A percentile compares a stretch with the other conserved stretches of the same genome.
These are phyloP conservation scores for Scaptomyza polygonia DNA, from an alignment of 2,888 invertebrate genomes.

Conservation along the genomic window DNA sequence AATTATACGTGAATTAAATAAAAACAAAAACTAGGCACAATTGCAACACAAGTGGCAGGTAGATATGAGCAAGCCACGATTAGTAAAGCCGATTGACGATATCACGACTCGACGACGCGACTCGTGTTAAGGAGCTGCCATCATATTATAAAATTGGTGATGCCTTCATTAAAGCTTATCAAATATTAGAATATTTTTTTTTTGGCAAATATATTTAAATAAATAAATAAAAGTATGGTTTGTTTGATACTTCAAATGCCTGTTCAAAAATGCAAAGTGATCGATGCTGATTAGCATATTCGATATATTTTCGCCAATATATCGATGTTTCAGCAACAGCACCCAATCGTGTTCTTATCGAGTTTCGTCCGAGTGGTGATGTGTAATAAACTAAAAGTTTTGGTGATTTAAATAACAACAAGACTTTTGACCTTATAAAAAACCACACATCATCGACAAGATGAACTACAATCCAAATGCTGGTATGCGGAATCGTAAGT, in stretches of 20 bases:
- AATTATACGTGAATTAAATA: constrained; percentile 60
- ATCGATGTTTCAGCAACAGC: constrained; percentile 25
- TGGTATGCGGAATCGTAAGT: constrained; percentile 84
- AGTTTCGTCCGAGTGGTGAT: constrained; percentile 56
- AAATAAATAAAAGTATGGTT: too few relatives aligned
- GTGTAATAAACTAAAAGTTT: constrained; percentile 64
- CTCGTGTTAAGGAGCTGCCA: constrained; percentile 15
- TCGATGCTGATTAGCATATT: background rate
- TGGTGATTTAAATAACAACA: constrained; percentile 41
- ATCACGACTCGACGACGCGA: constrained; percentile 8
- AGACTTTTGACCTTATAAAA: constrained; percentile 1
- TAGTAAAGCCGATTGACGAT: constrained; percentile 28
- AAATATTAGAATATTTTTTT: background rate
- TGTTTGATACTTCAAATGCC: background rate
- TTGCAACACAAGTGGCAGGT: constrained; percentile 41
- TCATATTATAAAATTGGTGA: background rate
- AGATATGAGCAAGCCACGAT: constrained; percentile 65
- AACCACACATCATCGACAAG: constrained; percentile 14
- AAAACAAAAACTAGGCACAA: constrained; percentile 63
- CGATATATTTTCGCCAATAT: constrained; percentile 11
- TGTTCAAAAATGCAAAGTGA: background rate
- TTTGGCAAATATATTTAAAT: too few relatives aligned
- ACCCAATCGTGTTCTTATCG: constrained; percentile 31
- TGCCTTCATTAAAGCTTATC: constrained; percentile 23
- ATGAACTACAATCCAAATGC: constrained; percentile 84